phyloP scores from a whole-genome alignment of 35 echinoderm and acorn worm species.

The Apostichopus japonicus region DNA sequence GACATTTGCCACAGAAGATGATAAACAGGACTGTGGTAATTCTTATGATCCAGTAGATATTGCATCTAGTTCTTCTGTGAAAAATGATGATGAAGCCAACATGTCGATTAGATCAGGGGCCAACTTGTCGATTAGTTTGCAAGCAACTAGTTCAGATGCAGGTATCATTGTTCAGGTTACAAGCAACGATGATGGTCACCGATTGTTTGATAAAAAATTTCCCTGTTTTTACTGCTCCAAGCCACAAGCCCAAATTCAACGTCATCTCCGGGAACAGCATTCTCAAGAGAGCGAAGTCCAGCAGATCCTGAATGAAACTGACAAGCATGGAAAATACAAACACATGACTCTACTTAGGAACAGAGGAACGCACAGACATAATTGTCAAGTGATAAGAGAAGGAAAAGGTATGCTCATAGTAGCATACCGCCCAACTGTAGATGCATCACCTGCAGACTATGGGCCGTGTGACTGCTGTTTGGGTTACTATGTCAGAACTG shows the following conservation, averaged over 20 bases:
- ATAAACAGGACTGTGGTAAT: too few species aligned
- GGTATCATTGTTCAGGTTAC: slow-evolving; percentile 56
- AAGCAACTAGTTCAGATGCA: too few species aligned
- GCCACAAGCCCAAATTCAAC: slow-evolving; percentile 39
- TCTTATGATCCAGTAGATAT: too few species aligned
- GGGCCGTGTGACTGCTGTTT: slow-evolving; percentile 70
- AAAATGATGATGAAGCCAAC: too few species aligned
- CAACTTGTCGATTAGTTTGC: too few species aligned
- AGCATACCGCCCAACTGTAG: slow-evolving; percentile 45
- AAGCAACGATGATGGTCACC: slow-evolving; percentile 37
- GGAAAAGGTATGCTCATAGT: slow-evolving; percentile 69
- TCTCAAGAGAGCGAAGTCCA: slow-evolving; percentile 40
- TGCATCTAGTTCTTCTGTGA: too few species aligned
- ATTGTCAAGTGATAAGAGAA: slow-evolving; percentile 56
- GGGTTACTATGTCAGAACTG: slow-evolving; percentile 56
- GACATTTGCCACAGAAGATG: too few species aligned
- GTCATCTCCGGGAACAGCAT: slow-evolving; percentile 55
- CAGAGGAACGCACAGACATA: slow-evolving; percentile 71
- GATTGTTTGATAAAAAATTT: slow-evolving; percentile 65
- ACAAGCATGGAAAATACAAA: slow-evolving; percentile 38
- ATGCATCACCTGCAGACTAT: slow-evolving; percentile 55
- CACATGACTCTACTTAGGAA: slow-evolving; percentile 63
- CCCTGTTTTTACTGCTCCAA: slow-evolving; percentile 55
- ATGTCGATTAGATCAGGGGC: too few species aligned
- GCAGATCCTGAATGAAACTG: slow-evolving; percentile 32